A percentile compares a stretch with the other conserved stretches of the same genome.
Evolutionary conservation across 1,140 invertebrate species (phyloP).

Genomic region (Caenorhabditis remanei): DNA sequence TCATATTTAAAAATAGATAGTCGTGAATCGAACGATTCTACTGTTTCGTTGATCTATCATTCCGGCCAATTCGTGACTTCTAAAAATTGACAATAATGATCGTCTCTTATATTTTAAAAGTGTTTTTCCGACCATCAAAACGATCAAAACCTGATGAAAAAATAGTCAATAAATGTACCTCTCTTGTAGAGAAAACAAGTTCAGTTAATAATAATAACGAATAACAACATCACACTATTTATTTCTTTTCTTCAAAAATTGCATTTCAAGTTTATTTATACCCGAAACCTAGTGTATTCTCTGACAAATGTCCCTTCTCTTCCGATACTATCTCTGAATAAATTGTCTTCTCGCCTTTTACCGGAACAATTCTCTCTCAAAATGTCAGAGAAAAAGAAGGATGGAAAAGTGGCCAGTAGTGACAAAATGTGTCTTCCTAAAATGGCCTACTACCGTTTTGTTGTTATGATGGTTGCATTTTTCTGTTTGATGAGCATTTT

Average conservation of each 20-base stretch:
- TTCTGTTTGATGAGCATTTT: slow-evolving; percentile 51
- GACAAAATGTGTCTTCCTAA: slow-evolving; percentile 32
- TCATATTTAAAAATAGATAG: no score
- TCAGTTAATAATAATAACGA: not conserved
- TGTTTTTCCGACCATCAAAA: not conserved
- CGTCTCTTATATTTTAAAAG: not conserved
- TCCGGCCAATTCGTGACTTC: no score
- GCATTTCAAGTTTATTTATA: not conserved
- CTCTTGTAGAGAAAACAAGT: not conserved
- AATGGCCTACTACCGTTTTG: slow-evolving; percentile 45
- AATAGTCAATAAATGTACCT: not conserved
- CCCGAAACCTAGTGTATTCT: no score
- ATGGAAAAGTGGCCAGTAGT: slow-evolving; percentile 3
- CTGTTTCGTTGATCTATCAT: no score
- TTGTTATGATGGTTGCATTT: slow-evolving; percentile 51
- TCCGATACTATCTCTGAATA: no score
- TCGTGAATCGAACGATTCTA: no score
- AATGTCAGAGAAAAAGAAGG: not conserved
- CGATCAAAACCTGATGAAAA: not conserved
- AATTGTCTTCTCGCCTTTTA: not conserved
- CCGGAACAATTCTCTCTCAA: not conserved
- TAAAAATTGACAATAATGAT: no score
- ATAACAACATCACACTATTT: not conserved
- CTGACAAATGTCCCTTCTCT: no score
- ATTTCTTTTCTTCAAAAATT: not conserved